These are phyloP conservation scores for Sterrhoptilus dennistouni DNA, from an alignment of 2,113 vertebrate species.

Conservation along the genomic window DNA sequence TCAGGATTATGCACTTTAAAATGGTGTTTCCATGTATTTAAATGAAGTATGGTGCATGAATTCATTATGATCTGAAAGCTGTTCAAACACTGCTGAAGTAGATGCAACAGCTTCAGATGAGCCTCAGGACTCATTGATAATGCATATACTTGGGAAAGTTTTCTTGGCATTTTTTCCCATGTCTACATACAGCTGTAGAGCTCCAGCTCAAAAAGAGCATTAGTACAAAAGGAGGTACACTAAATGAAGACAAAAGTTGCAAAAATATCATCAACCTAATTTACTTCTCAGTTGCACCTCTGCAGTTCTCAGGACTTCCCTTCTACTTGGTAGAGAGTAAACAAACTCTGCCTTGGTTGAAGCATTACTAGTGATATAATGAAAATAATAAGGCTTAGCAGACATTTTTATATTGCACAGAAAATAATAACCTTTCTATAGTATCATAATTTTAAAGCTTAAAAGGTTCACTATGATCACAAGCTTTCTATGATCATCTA, in stretches of 20 bases:
- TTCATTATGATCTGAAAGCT: neutral
- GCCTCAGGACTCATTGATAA: neutral
- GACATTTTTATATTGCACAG: neutral
- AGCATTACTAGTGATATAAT: neutral
- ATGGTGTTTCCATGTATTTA: neutral
- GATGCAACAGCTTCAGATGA: neutral
- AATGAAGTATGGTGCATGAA: neutral
- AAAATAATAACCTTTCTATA: neutral
- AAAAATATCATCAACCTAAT: constrained; percentile 16
- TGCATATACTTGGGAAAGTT: neutral
- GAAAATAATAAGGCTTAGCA: neutral
- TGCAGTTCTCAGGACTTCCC: neutral
- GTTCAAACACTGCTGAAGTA: neutral
- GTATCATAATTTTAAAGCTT: neutral
- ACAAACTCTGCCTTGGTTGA: neutral
- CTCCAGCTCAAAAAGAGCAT: neutral
- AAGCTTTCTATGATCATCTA: neutral
- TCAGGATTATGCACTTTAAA: neutral
- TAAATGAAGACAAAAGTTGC: neutral
- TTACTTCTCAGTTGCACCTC: neutral
- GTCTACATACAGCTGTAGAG: neutral
- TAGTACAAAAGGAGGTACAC: neutral
- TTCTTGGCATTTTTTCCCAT: neutral
- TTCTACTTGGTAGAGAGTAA: neutral
- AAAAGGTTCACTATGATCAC: neutral